These are phyloP conservation scores for Eubasilissa regina DNA, from an alignment of 1,140 invertebrate species.

Conservation along the genomic window DNA sequence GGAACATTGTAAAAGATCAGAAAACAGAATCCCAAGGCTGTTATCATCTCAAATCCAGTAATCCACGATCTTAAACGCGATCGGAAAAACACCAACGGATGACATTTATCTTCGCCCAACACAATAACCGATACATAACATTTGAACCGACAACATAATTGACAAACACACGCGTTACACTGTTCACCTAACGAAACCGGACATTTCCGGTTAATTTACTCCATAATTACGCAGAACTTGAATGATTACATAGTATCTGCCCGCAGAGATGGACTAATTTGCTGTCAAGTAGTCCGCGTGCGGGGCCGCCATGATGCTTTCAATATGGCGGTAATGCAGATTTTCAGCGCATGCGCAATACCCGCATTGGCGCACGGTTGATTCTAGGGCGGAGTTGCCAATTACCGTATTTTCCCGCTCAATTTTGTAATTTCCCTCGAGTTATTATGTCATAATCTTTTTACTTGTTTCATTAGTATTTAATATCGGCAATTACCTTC, in stretches of 20 bases:
- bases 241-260: neutral
- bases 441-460: too few species aligned
- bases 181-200: neutral
- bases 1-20: slow-evolving; percentile 43
- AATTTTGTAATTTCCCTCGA: neutral
- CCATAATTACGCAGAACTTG: neutral
- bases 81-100: slow-evolving; percentile 32
- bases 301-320: slow-evolving; percentile 44
- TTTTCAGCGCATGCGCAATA: slow-evolving; percentile 42
- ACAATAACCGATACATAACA: slow-evolving; percentile 15
- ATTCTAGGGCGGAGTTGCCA: neutral
- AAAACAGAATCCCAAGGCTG: neutral
- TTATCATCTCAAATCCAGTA: slow-evolving; percentile 15
- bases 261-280: slow-evolving; percentile 16
- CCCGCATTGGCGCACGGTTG: neutral
- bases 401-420: neutral
- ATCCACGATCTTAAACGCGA: slow-evolving; percentile 1
- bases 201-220: neutral
- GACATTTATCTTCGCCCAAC: slow-evolving; percentile 35
- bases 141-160: neutral
- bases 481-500: too few species aligned
- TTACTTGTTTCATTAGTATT: too few species aligned
- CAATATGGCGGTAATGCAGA: slow-evolving; percentile 54
- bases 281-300: slow-evolving; percentile 1
- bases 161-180: neutral